Percentiles rank a stretch among this genome's conserved stretches.
phyloP scores from a whole-genome alignment of 2,888 invertebrate genomes.

The Oscheius sp. region DNA sequence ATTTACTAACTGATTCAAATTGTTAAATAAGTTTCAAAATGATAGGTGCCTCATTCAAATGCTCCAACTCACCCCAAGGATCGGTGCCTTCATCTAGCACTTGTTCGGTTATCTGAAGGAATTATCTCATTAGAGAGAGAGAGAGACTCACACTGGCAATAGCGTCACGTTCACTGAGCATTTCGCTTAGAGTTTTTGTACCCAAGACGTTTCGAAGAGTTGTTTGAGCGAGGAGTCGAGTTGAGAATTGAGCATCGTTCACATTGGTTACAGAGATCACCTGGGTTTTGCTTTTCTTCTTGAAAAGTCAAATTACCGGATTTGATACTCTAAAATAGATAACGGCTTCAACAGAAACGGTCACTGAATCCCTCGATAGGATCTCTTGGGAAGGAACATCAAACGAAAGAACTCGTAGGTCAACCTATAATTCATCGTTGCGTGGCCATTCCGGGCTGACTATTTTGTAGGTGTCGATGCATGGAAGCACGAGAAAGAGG shows the following conservation, averaged over 20 bases:
- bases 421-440: constrained; percentile 51
- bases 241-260: constrained; percentile 84
- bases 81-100: constrained; percentile 72
- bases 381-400: constrained; percentile 92
- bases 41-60: constrained; percentile 67
- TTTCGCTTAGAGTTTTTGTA: constrained; percentile 70
- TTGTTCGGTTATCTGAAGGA: constrained; percentile 72
- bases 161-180: constrained; percentile 69
- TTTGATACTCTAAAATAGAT: constrained; percentile 57
- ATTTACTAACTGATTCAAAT: too few species aligned
- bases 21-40: neutral
- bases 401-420: constrained; percentile 80
- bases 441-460: constrained; percentile 35
- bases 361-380: constrained; percentile 73
- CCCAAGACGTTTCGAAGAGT: constrained; percentile 71
- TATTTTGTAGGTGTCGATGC: constrained; percentile 81
- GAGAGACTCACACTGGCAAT: constrained; percentile 63
- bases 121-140: neutral
- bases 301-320: constrained; percentile 34
- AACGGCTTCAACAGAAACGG: constrained; percentile 72
- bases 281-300: constrained; percentile 18
- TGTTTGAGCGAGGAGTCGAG: constrained; percentile 79
- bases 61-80: constrained; percentile 74
- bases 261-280: constrained; percentile 73
- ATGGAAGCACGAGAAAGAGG: constrained; percentile 93